A percentile compares a stretch with the other conserved stretches of the same genome.
Evolutionary conservation across 2,797 vertebrate species (phyloP).

Genomic region (Cercopithecus neglectus): DNA sequence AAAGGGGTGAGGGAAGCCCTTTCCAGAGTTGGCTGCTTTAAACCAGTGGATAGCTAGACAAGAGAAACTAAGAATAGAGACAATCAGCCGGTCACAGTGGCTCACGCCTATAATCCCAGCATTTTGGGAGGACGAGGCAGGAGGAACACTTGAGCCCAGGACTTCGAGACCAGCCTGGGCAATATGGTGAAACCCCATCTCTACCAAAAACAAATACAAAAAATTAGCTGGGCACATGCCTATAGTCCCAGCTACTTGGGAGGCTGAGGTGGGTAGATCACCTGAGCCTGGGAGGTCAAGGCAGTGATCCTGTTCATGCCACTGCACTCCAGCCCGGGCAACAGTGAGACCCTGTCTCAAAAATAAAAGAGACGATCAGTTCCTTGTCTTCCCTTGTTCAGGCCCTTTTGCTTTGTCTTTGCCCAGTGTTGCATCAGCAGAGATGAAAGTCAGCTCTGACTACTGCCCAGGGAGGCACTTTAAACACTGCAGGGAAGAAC

Average conservation of each 20-base stretch:
- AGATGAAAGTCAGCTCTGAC: neutral
- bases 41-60: neutral
- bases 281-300: neutral
- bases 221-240: neutral
- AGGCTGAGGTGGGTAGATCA: neutral
- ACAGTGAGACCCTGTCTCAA: neutral
- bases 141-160: neutral
- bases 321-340: neutral
- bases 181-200: neutral
- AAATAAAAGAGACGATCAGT: neutral
- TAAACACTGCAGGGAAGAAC: neutral
- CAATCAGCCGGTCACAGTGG: neutral
- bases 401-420: neutral
- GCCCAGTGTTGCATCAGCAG: neutral
- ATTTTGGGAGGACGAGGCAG: neutral
- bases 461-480: conserved; percentile 5
- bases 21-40: neutral
- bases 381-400: neutral
- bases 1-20: neutral
- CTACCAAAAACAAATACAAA: neutral
- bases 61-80: neutral
- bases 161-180: neutral
- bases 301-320: neutral
- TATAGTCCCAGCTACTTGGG: neutral
- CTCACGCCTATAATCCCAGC: neutral